A percentile compares a stretch with the other conserved stretches of the same genome.
Conservation (phyloP, 2,888 invertebrate species). For the Drosophila anomalata region DNA sequence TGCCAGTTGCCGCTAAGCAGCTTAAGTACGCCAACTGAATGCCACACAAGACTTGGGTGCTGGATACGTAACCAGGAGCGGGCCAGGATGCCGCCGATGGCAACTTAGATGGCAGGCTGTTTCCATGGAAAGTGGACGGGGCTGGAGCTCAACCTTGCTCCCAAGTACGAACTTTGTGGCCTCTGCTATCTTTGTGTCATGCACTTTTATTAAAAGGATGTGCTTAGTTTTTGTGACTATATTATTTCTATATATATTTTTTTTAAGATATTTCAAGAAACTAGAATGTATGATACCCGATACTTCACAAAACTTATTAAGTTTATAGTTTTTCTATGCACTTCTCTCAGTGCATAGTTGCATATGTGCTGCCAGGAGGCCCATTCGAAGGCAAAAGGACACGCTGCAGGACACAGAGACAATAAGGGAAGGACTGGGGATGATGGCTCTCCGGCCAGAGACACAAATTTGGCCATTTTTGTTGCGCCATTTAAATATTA, state of each 20-base stretch:
- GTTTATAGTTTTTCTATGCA: not conserved
- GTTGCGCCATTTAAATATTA: conserved; percentile 50
- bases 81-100: conserved; percentile 2
- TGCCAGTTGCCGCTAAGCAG: conserved; percentile 66
- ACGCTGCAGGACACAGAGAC: not conserved
- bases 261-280: too few species aligned
- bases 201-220: not conserved
- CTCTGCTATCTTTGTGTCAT: conserved; percentile 10
- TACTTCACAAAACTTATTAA: too few species aligned
- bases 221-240: not conserved
- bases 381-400: conserved; percentile 1
- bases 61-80: not conserved
- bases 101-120: conserved; percentile 34
- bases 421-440: not conserved
- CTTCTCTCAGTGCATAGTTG: conserved; percentile 31
- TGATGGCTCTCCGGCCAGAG: not conserved
- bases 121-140: conserved; percentile 16
- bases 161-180: conserved; percentile 62
- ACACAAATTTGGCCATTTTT: conserved; percentile 31
- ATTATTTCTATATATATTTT: not conserved
- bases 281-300: too few species aligned
- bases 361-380: conserved; percentile 34
- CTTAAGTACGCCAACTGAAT: conserved; percentile 47
- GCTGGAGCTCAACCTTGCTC: conserved; percentile 27
- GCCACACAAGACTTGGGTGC: conserved; percentile 23